A percentile compares a stretch with the other conserved stretches of the same genome.
Evolutionary conservation across 2,888 invertebrate genomes (phyloP).

Genomic region (Apamea anceps): DNA sequence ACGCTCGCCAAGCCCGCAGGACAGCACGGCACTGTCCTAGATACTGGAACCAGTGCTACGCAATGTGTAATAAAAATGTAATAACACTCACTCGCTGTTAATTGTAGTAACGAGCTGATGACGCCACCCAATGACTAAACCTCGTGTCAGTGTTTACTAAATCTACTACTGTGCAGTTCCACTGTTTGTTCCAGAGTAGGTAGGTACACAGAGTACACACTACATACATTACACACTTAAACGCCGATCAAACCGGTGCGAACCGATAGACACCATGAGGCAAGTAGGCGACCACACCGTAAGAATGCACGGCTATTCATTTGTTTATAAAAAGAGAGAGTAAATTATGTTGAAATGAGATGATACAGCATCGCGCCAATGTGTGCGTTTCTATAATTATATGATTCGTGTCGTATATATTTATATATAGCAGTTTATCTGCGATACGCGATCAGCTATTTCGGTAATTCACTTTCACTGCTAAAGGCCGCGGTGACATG

Average conservation of each 20-base stretch:
- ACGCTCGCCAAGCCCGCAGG: slow-evolving; percentile 34
- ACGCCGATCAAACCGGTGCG: background rate
- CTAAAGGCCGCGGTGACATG: slow-evolving; percentile 46
- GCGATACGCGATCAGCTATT: slow-evolving; percentile 37
- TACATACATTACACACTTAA: background rate
- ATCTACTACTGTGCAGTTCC: background rate
- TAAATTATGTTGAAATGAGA: slow-evolving; percentile 9
- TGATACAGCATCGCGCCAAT: background rate
- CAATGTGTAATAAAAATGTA: background rate
- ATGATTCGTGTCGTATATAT: background rate
- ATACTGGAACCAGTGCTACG: slow-evolving; percentile 10
- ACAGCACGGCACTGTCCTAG: slow-evolving; percentile 12
- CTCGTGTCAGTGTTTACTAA: slow-evolving; percentile 5
- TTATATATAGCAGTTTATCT: slow-evolving; percentile 8
- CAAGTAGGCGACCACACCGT: background rate
- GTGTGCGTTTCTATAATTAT: slow-evolving; percentile 36
- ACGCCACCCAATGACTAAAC: slow-evolving; percentile 14
- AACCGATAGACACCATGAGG: background rate
- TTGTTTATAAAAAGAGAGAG: slow-evolving; percentile 29
- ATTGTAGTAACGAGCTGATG: slow-evolving; percentile 25
- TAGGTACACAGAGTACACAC: background rate
- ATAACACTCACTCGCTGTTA: slow-evolving; percentile 26
- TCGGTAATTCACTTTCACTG: slow-evolving; percentile 56
- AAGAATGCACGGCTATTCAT: slow-evolving; percentile 8
- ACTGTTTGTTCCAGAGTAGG: background rate